Percentiles rank a stretch among this genome's conserved stretches.
Evolutionary conservation across 1,140 invertebrate species (phyloP).

Genomic region (Lordiphosa collinella): DNA sequence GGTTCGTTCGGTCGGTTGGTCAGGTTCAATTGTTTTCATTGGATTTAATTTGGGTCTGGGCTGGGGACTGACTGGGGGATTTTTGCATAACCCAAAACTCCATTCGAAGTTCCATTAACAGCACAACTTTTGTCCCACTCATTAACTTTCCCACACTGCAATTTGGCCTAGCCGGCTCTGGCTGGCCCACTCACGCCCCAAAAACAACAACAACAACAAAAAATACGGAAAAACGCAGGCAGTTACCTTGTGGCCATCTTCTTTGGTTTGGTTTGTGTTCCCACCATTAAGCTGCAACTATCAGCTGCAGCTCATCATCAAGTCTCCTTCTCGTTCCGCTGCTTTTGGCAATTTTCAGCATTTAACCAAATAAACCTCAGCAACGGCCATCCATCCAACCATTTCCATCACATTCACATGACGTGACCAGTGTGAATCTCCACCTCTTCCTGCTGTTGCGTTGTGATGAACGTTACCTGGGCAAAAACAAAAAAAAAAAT

Average conservation of each 20-base stretch:
- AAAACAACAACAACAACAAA: not conserved
- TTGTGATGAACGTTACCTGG: not conserved
- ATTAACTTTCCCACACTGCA: slow-evolving; percentile 70
- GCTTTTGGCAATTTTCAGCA: slow-evolving; percentile 72
- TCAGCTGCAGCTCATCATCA: slow-evolving; percentile 62
- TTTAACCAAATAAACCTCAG: slow-evolving; percentile 69
- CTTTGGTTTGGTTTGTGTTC: slow-evolving; percentile 47
- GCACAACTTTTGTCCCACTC: slow-evolving; percentile 32
- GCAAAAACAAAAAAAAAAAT: too few relatives aligned
- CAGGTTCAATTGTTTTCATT: slow-evolving; percentile 33
- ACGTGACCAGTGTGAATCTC: slow-evolving; percentile 12
- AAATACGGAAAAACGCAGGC: slow-evolving; percentile 4
- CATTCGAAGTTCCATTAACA: not conserved
- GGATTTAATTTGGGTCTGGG: slow-evolving; percentile 18
- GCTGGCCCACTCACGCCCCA: slow-evolving; percentile 31
- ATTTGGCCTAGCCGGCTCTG: slow-evolving; percentile 23
- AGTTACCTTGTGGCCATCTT: slow-evolving; percentile 22
- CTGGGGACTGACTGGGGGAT: slow-evolving; percentile 10
- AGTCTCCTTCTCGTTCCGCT: slow-evolving; percentile 16
- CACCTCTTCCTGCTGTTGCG: slow-evolving; percentile 8
- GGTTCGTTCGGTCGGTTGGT: not conserved
- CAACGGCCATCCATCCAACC: not conserved
- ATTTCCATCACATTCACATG: slow-evolving; percentile 45
- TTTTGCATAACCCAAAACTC: slow-evolving; percentile 42
- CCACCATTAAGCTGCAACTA: slow-evolving; percentile 68